Evolutionary conservation across 2,113 vertebrate genomes (phyloP).

Genomic region (Notechis scutatus): DNA sequence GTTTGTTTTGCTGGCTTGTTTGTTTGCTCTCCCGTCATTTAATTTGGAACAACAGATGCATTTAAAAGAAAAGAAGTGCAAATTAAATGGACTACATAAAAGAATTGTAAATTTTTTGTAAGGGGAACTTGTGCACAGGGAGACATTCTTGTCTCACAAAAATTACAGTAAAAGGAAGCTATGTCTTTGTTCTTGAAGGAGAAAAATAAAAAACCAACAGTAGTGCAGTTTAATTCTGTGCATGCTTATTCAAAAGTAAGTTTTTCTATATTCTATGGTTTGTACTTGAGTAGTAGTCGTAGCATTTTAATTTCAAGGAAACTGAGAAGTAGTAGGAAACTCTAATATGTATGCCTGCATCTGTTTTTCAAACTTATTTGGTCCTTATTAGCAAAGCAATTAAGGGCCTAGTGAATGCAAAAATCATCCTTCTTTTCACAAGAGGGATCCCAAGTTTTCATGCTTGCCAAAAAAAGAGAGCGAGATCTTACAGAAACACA

Average conservation of each 20-base stretch:
- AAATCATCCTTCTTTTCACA: neutral
- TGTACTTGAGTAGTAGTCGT: neutral
- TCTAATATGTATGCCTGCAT: neutral
- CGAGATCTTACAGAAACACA: neutral
- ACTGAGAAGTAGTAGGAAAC: neutral
- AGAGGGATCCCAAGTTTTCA: neutral
- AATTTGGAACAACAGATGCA: constrained; percentile 55
- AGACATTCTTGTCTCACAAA: neutral
- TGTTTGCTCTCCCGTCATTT: constrained; percentile 56
- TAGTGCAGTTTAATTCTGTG: neutral
- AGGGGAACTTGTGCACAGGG: neutral
- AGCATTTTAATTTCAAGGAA: neutral
- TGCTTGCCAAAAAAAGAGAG: neutral
- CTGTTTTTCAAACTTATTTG: neutral
- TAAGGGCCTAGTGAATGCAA: neutral
- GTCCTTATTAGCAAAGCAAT: neutral
- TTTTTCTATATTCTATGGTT: neutral
- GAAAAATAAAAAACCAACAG: neutral
- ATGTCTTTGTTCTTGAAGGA: neutral
- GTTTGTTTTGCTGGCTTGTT: constrained; percentile 56
- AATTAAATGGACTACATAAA: constrained; percentile 33
- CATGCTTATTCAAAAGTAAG: neutral
- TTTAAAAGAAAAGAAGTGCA: constrained; percentile 45
- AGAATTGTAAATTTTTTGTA: constrained; percentile 12
- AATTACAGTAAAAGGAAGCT: neutral